Conservation (phyloP, 2,888 invertebrate species). For the Drosophila gaucha region DNA sequence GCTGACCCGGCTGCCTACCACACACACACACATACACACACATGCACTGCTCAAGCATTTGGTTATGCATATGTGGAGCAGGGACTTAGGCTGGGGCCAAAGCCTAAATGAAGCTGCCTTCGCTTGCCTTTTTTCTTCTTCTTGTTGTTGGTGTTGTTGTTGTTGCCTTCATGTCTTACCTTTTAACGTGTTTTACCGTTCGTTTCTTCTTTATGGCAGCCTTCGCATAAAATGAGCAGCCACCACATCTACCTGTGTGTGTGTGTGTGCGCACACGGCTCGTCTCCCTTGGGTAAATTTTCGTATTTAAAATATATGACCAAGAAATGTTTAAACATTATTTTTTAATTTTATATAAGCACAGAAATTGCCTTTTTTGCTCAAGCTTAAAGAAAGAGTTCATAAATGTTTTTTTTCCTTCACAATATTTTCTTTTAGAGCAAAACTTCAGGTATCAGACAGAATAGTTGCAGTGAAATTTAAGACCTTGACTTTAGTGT, state of each 20-base stretch:
- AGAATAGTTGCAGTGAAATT: neutral
- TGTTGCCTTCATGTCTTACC: constrained; percentile 63
- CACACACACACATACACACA: constrained; percentile 20
- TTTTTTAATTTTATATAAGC: constrained; percentile 67
- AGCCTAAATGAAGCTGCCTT: constrained; percentile 66
- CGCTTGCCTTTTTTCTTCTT: constrained; percentile 34
- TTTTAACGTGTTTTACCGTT: constrained; percentile 78
- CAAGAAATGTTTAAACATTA: constrained; percentile 73
- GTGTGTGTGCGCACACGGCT: constrained; percentile 38
- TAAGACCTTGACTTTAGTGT: neutral
- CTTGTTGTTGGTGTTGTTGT: constrained; percentile 30
- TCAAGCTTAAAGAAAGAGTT: neutral
- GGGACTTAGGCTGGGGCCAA: constrained; percentile 62
- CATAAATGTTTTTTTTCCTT: neutral
- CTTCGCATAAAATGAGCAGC: constrained; percentile 72
- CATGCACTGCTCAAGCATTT: constrained; percentile 32
- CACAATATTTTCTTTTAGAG: neutral
- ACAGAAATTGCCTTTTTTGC: constrained; percentile 32
- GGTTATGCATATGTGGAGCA: constrained; percentile 68
- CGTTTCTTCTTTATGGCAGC: constrained; percentile 65
- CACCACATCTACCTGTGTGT: constrained; percentile 17
- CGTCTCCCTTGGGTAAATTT: constrained; percentile 72
- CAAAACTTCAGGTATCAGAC: neutral
- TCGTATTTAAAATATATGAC: constrained; percentile 76
- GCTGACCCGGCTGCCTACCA: constrained; percentile 38